Evolutionary conservation across 2,113 vertebrate genomes (phyloP), one percentile per base, ranked within the genome.

Genomic region (Albula glossodonta): DNA sequence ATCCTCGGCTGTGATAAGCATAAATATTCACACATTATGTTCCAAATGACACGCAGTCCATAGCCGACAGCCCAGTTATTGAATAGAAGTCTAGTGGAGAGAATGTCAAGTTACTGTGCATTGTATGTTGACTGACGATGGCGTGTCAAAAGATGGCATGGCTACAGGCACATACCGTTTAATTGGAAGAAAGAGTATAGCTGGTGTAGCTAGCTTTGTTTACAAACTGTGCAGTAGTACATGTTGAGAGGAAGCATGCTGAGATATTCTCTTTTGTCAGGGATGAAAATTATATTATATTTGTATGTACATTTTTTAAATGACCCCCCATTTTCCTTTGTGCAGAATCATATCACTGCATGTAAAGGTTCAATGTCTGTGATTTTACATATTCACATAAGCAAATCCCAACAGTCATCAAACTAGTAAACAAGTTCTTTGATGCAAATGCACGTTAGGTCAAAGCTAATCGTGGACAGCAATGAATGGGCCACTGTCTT

Each of bases 1-100:
- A 74, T 25, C 79, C 78, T 41, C 63, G 51, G n/a, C n/a, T 83
- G 82, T 83, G 63, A 83, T 86, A 52, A 78, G 80, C 66, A 82
- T 82, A 57, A 22, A 81, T n/a, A 22, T 41, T 60, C 13, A 31
- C 80, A 51, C 82, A 49, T 82, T 17, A 25, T n/a, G 78, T 77
- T 52, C 11, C n/a, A 49, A 52, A 19, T 74, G 85, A 82, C 51
- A 78, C 51, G 56, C n/a, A 82, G 56, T 66, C 70, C 80, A 80
- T 31, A 86, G 78, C 80, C 17, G 22, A 31, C 9, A 0, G 41
- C 41, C 74, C 82, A 87, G 51, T 87, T 77, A 81, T 78, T 13
- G 4, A 57, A 22, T 51, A n/a, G 1, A 6, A 78, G 15, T 77
- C 22, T 66, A 78, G n/a, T 66, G 82, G 86, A 51, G 41, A 50